phyloP scores from a whole-genome alignment of 2,113 vertebrate species.

The Sander lucioperca region DNA sequence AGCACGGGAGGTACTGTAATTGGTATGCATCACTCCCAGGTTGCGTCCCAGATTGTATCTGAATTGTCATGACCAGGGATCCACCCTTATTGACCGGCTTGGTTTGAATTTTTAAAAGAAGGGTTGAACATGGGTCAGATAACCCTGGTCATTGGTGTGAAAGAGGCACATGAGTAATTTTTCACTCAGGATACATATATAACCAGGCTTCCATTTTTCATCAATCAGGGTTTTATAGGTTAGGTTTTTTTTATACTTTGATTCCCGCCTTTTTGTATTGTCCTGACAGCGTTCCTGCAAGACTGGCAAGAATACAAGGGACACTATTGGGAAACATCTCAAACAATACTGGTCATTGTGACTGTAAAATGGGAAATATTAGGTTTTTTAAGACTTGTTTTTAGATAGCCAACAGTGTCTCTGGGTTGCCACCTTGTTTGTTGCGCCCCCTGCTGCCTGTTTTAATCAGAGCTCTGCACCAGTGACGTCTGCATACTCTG shows the following conservation, averaged over 20 bases:
- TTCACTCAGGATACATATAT: conserved; percentile 41
- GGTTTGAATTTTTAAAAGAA: too few relatives aligned
- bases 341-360: background rate
- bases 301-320: background rate
- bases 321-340: background rate
- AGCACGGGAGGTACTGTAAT: too few relatives aligned
- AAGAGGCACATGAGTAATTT: background rate
- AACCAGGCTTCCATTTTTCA: background rate
- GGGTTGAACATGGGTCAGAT: too few relatives aligned
- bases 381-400: conserved; percentile 19
- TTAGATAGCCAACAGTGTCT: background rate
- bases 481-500: conserved; percentile 10
- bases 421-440: background rate
- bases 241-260: background rate
- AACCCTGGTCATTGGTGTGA: too few relatives aligned
- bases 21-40: too few relatives aligned
- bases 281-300: background rate
- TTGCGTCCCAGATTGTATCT: too few relatives aligned
- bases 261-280: conserved; percentile 30
- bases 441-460: conserved; percentile 3
- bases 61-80: too few relatives aligned
- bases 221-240: too few relatives aligned
- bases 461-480: conserved; percentile 9
- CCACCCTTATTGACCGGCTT: too few relatives aligned
- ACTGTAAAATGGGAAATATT: conserved; percentile 15